These are phyloP conservation scores for Parnassius mnemosyne DNA, from an alignment of 2,888 invertebrate species.

Conservation along the genomic window DNA sequence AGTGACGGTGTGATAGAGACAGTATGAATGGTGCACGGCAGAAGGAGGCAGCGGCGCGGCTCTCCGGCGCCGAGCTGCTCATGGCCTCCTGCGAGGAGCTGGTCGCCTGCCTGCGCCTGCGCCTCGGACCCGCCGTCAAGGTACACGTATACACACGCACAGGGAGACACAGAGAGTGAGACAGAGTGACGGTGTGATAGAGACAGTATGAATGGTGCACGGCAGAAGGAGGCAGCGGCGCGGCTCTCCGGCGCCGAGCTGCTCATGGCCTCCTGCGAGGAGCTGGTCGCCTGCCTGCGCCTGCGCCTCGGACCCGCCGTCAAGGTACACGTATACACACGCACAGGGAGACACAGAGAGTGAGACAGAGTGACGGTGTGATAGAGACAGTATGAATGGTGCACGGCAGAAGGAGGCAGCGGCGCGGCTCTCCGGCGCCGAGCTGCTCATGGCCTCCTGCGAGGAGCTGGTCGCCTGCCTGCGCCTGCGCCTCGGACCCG, in stretches of 20 bases:
- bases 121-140: conserved; percentile 86
- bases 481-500: conserved; percentile 90
- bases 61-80: conserved; percentile 92
- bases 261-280: conserved; percentile 87
- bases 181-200: too few species aligned
- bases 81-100: conserved; percentile 90
- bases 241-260: conserved; percentile 86
- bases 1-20: too few species aligned
- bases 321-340: conserved; percentile 60
- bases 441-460: conserved; percentile 88
- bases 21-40: conserved; percentile 39
- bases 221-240: too few species aligned
- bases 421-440: conserved; percentile 87
- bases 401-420: conserved; percentile 45
- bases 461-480: conserved; percentile 85
- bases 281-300: conserved; percentile 85
- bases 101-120: conserved; percentile 85
- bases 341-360: too few species aligned
- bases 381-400: background rate
- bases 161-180: too few species aligned
- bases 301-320: conserved; percentile 92
- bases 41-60: conserved; percentile 67
- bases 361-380: too few species aligned
- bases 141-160: too few species aligned
- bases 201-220: too few species aligned